Evolutionary conservation across 2,797 vertebrate genomes (phyloP).

Genomic region (Rallus crepitans): DNA sequence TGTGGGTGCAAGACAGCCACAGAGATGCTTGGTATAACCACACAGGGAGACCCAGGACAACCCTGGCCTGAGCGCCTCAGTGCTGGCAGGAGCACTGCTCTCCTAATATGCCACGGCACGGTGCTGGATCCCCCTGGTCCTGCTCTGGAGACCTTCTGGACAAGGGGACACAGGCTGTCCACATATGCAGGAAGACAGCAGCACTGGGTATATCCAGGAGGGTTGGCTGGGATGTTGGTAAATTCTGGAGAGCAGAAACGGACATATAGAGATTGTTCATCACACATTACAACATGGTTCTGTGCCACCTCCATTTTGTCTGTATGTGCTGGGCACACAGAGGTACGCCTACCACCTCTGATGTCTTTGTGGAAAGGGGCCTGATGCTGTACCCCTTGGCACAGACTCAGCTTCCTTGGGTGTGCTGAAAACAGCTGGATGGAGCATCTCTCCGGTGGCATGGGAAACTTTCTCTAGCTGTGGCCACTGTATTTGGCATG

Average conservation of each 20-base stretch:
- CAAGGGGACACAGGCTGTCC: background rate
- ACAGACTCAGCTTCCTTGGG: background rate
- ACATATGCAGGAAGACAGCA: background rate
- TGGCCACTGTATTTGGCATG: background rate
- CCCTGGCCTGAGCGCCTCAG: background rate
- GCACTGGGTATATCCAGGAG: background rate
- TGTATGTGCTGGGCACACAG: background rate
- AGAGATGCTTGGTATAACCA: background rate
- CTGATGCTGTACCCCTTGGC: fast-evolving
- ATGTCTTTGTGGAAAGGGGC: background rate
- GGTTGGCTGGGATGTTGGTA: fast-evolving
- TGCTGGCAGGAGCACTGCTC: background rate
- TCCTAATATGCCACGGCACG: background rate
- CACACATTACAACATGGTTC: fast-evolving
- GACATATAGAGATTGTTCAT: background rate
- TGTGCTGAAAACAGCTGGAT: fast-evolving
- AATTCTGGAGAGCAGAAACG: background rate
- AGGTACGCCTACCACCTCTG: fast-evolving
- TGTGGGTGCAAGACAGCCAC: background rate
- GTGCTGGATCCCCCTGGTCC: background rate
- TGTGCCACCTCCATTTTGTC: background rate
- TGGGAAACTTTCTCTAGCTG: background rate
- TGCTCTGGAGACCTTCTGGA: background rate
- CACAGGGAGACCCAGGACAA: background rate
- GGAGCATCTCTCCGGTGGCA: background rate